A percentile compares a stretch with the other conserved stretches of the same genome.
Conservation (phyloP, 1,140 invertebrate species). For the Bathynomus jamesi region DNA sequence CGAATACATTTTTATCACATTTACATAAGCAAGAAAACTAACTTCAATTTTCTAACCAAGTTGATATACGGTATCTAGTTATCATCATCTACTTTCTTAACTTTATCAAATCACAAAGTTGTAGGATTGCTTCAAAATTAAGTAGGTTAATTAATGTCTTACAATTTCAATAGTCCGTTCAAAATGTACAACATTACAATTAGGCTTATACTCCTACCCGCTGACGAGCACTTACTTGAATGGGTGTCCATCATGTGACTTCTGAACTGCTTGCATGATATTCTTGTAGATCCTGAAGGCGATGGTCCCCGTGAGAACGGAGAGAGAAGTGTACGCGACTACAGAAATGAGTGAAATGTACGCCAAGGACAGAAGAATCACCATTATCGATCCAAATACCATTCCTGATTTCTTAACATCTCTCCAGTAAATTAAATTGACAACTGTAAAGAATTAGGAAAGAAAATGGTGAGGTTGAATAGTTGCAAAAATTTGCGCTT, state of each 20-base stretch:
- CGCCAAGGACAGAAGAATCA: slow-evolving; percentile 80
- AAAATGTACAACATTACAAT: no score
- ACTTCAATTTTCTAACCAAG: no score
- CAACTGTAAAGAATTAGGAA: slow-evolving; percentile 51
- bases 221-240: slow-evolving; percentile 51
- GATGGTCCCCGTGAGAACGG: slow-evolving; percentile 71
- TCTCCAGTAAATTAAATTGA: slow-evolving; percentile 93
- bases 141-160: no score
- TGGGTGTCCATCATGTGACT: slow-evolving; percentile 92
- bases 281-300: slow-evolving; percentile 93
- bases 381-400: slow-evolving; percentile 77
- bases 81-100: no score
- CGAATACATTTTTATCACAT: no score
- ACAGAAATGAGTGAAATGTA: slow-evolving; percentile 94
- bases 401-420: slow-evolving; percentile 87
- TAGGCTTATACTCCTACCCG: background rate
- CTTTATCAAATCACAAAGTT: no score
- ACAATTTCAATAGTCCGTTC: no score
- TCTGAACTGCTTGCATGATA: slow-evolving; percentile 90
- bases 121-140: no score
- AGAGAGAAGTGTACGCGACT: slow-evolving; percentile 78
- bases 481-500: no score
- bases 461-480: no score
- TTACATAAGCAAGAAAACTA: no score
- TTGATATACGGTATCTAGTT: no score